phyloP scores from a whole-genome alignment of 2,888 invertebrate genomes.

The Netelia fuscicornis region DNA sequence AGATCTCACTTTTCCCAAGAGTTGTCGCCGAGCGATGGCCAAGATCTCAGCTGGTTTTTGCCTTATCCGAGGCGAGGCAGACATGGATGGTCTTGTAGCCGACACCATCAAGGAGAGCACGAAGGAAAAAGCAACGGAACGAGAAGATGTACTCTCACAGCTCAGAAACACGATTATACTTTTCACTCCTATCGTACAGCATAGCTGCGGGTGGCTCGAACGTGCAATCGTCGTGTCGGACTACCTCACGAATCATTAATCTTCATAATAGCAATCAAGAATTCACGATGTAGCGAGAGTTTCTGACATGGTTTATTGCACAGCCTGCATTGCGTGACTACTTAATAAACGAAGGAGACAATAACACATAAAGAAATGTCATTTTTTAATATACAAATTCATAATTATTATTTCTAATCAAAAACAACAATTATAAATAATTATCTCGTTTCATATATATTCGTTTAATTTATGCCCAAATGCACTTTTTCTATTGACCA shows the following conservation, averaged over 20 bases:
- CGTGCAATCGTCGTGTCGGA: slow-evolving; percentile 14
- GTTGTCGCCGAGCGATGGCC: slow-evolving; percentile 30
- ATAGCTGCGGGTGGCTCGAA: neutral
- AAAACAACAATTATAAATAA: too few species aligned
- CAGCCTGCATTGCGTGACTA: too few species aligned
- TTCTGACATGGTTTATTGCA: slow-evolving; percentile 7
- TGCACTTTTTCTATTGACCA: neutral
- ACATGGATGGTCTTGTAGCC: neutral
- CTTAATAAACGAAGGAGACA: too few species aligned
- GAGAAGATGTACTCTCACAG: slow-evolving; percentile 6
- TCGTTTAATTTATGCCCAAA: neutral
- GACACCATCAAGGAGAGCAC: neutral
- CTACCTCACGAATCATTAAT: slow-evolving; percentile 37
- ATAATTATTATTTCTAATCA: too few species aligned
- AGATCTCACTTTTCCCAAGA: slow-evolving; percentile 34
- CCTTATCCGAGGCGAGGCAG: slow-evolving; percentile 24
- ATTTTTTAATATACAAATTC: too few species aligned
- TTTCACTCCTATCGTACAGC: neutral
- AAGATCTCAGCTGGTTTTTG: slow-evolving; percentile 19
- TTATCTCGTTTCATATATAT: too few species aligned
- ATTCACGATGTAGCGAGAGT: slow-evolving; percentile 13
- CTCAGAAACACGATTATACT: slow-evolving; percentile 27
- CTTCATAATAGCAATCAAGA: slow-evolving; percentile 5
- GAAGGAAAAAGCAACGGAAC: neutral
- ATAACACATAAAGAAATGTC: too few species aligned